Evolutionary conservation across 2,797 vertebrate genomes (phyloP), one percentile per base, ranked within the genome.

Genomic region (Novumbra hubbsi): DNA sequence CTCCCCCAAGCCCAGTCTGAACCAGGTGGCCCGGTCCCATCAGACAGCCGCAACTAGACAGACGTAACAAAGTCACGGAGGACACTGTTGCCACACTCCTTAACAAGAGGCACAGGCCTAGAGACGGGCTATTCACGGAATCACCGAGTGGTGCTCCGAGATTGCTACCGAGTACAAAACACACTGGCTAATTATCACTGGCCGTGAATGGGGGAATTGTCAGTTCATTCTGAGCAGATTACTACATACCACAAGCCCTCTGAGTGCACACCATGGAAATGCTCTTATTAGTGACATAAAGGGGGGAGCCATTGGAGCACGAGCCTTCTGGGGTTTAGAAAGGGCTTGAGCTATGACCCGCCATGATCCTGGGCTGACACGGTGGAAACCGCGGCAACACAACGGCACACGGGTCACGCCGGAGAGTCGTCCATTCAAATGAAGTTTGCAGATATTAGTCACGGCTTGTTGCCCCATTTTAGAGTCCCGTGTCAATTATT

Each of bases 171-270:
- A 64, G 19, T 19, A 64, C 63, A 34, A 64, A 64, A 60, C 55
- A 60, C 55, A 60, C 21, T 60, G 55, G 55, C 55, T 27, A 60
- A 60, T 60, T 60, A 60, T 60, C 55, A 24, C 55, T 24, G 55
- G 11, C 55, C 24, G 63, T 64, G 63, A 30, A 16, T 30, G 30
- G 63, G 19, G 63, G 28, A 64, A 64, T 30, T 16, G 62, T 64
- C 63, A 17, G 63, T 19, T 28, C 30, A 30, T 64, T 64, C 84
- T 76, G 77, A 81, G 81, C 80, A 84, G 71, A 78, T 81, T 84
- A 83, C 74, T 82, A 81, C 79, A 88, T 79, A 82, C 82, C 79
- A 78, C 27, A 72, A 67, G 79, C 85, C 81, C 84, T 70, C 82
- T 64, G 0, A 73, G 52, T 73, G 66, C 86, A 79, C 78, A 82